phyloP scores from a whole-genome alignment of 2,888 invertebrate genomes.

The Patella ulyssiponensis region DNA sequence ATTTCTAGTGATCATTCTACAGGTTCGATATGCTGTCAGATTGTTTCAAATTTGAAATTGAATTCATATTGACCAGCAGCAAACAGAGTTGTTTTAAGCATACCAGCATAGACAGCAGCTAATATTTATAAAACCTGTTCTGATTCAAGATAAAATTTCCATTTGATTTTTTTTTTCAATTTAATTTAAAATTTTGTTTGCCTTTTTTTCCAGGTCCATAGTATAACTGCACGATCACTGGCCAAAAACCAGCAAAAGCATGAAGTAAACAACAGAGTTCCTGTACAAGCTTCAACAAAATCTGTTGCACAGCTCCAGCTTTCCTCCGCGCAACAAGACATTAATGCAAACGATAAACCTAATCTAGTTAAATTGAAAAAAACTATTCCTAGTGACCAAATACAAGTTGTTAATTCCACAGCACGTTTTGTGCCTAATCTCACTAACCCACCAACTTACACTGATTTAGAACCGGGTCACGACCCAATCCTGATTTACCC shows the following conservation, averaged over 20 bases:
- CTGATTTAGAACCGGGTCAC: slow-evolving; percentile 26
- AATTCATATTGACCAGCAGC: too few relatives aligned
- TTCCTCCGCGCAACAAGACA: background rate
- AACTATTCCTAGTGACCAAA: background rate
- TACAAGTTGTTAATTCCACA: background rate
- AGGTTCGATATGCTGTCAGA: too few relatives aligned
- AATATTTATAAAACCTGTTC: too few relatives aligned
- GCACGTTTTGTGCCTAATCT: slow-evolving; percentile 3
- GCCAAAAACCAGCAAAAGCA: slow-evolving; percentile 48
- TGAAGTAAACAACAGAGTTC: background rate
- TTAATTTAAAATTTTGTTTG: background rate
- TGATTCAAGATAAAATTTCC: too few relatives aligned
- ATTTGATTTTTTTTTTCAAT: too few relatives aligned
- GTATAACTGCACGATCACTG: slow-evolving; percentile 62
- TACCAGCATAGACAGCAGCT: too few relatives aligned
- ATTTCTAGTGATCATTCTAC: too few relatives aligned
- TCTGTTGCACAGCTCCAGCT: background rate
- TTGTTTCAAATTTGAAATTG: too few relatives aligned
- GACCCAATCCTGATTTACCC: slow-evolving; percentile 36
- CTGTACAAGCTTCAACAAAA: background rate
- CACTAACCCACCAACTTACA: slow-evolving; percentile 24
- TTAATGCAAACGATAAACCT: background rate
- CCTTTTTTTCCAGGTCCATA: slow-evolving; percentile 52
- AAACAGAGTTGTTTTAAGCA: too few relatives aligned
- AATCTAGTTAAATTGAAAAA: slow-evolving; percentile 3